Conservation (phyloP, 2,888 invertebrate genomes). For the Holacanthella duospinosa region DNA sequence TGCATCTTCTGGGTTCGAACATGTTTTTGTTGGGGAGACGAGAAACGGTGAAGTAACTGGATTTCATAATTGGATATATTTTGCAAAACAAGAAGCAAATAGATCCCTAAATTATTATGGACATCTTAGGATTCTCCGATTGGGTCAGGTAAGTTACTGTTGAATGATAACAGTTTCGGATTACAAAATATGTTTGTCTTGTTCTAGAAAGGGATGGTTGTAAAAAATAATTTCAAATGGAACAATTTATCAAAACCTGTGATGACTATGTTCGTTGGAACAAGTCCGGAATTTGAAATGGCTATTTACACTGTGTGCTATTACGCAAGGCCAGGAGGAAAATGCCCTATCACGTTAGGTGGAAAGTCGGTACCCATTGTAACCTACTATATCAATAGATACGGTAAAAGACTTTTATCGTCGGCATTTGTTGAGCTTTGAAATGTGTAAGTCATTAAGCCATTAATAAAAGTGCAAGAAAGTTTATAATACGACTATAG, state of each 20-base stretch:
- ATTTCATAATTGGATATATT: slow-evolving; percentile 85
- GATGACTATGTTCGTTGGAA: slow-evolving; percentile 66
- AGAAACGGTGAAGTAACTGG: slow-evolving; percentile 68
- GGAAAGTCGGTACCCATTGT: slow-evolving; percentile 61
- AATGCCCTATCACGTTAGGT: slow-evolving; percentile 62
- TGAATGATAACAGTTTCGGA: background rate
- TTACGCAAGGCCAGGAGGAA: slow-evolving; percentile 58
- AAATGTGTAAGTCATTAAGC: too few relatives aligned
- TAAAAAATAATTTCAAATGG: slow-evolving; percentile 62
- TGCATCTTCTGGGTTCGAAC: slow-evolving; percentile 86
- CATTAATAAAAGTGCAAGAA: too few relatives aligned
- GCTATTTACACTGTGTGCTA: slow-evolving; percentile 82
- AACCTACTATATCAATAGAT: slow-evolving; percentile 42
- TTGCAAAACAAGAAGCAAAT: slow-evolving; percentile 61
- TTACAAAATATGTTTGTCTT: slow-evolving; percentile 27
- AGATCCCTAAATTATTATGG: background rate
- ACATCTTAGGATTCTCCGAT: slow-evolving; percentile 4
- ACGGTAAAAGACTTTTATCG: background rate
- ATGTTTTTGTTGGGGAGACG: slow-evolving; percentile 78
- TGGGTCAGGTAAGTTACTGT: slow-evolving; percentile 13
- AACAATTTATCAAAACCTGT: slow-evolving; percentile 64
- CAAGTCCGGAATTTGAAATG: slow-evolving; percentile 83
- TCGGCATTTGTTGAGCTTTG: background rate
- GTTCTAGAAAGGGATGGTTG: slow-evolving; percentile 63
- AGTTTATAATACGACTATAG: too few relatives aligned